A percentile compares a stretch with the other conserved stretches of the same genome.
phyloP scores from a whole-genome alignment of 1,140 invertebrate genomes.

The Drosophila takahashii region DNA sequence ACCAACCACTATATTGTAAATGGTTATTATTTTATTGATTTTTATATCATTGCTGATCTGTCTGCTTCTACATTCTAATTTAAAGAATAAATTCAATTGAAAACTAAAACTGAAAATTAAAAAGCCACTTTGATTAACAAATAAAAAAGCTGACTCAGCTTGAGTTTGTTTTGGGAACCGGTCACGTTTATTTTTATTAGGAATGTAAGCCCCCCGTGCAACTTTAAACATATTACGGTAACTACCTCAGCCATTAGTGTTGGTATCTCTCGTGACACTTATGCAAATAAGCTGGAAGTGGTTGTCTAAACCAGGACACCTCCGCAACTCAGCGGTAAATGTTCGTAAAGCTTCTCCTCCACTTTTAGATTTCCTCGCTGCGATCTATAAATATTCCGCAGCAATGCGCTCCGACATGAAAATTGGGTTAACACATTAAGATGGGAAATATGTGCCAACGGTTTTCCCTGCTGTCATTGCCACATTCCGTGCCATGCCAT shows the following conservation, averaged over 20 bases:
- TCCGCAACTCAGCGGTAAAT: slow-evolving; percentile 24
- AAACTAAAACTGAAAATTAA: not conserved
- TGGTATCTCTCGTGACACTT: slow-evolving; percentile 40
- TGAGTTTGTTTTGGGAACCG: too few species aligned
- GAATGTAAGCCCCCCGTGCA: not conserved
- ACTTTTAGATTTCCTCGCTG: slow-evolving; percentile 1
- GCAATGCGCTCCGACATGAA: slow-evolving; percentile 64
- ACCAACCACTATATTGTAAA: too few species aligned
- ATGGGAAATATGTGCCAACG: slow-evolving; percentile 49
- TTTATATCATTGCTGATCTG: too few species aligned
- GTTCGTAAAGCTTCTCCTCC: slow-evolving; percentile 5
- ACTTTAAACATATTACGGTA: slow-evolving; percentile 15
- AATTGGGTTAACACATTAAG: slow-evolving; percentile 81
- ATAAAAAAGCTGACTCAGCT: too few species aligned
- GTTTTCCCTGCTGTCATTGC: slow-evolving; percentile 42
- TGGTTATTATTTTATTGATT: too few species aligned
- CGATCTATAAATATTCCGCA: slow-evolving; percentile 13
- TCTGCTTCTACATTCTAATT: too few species aligned
- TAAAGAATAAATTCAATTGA: not conserved
- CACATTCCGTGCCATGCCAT: slow-evolving; percentile 29
- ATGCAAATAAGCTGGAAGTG: slow-evolving; percentile 60
- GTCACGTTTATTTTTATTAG: not conserved
- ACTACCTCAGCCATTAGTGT: not conserved
- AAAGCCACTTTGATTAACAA: too few species aligned
- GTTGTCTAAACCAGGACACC: slow-evolving; percentile 31